A percentile compares a stretch with the other conserved stretches of the same genome.
Evolutionary conservation across 2,797 vertebrate species (phyloP).

Genomic region (Manis javanica): DNA sequence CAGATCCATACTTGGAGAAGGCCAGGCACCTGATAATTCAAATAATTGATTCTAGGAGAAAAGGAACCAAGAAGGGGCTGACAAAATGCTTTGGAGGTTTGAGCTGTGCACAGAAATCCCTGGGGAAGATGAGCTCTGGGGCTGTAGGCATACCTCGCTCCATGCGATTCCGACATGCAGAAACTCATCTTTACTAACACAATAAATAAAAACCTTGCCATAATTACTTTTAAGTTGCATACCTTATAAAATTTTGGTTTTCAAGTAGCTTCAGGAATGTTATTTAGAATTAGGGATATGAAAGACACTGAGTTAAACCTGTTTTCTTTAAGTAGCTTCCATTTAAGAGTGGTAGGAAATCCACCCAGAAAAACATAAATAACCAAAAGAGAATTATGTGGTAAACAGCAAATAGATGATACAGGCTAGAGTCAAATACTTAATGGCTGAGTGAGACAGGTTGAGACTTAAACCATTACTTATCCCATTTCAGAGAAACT

Average conservation of each 20-base stretch:
- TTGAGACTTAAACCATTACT: not conserved
- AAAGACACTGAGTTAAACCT: not conserved
- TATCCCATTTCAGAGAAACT: not conserved
- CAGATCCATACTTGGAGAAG: not conserved
- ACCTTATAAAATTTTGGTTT: not conserved
- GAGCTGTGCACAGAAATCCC: not conserved
- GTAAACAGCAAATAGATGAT: not conserved
- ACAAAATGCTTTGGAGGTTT: not conserved
- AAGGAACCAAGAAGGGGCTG: not conserved
- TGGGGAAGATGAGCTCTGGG: not conserved
- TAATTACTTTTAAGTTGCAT: conserved; percentile 37
- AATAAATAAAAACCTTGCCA: not conserved
- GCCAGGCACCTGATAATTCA: not conserved
- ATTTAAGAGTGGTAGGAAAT: not conserved
- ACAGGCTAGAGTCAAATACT: not conserved
- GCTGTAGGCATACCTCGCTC: not conserved
- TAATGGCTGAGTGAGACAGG: not conserved
- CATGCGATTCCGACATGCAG: not conserved
- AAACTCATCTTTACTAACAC: not conserved
- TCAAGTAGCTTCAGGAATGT: conserved; percentile 23
- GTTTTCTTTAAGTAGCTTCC: not conserved
- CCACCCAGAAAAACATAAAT: not conserved
- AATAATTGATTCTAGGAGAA: not conserved
- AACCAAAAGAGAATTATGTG: not conserved
- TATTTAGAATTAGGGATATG: not conserved